Base-by-base conservation (phyloP, 2,888 invertebrate genomes). In the Alitta virens region DNA sequence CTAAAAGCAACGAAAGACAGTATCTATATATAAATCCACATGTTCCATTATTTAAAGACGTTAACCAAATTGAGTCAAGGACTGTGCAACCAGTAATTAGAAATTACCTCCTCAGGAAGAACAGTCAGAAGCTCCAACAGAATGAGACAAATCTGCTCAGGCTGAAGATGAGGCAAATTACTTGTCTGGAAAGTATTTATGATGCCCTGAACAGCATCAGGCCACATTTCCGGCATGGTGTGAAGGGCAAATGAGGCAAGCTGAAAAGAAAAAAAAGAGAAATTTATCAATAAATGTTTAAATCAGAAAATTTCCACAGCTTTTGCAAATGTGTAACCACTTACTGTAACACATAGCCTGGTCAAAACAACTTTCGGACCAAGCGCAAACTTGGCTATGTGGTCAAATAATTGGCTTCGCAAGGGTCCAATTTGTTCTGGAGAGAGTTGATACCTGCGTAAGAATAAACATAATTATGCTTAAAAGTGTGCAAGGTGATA, bases 361-460 rank as follows among this genome's bases (percentile, higher is more conserved):
- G 91, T 91, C 33, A 92, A 85, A 55, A 94, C 90, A 74, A 94
- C 87, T 83, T 91, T 92, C 14, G 92, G 92, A 16, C 92, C 91
- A 76, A 86, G 87, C 21, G 90, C 88, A 80, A 90, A 91, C 68
- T 86, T 87, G 65, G 91, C 86, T 60, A 92, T 87, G 57, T 89
- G 87, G 77, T 91, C 88, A 16, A 95, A 83, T 63, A 94, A 85
- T 76, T 90, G 89, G 70, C 90, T 88, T 75, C 89, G 89, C 2
- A 95, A 83, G 68, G 87, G 87, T 64, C 88, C 87, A 80, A 91
- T 89, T 75, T 90, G 91, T 65, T 89, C 89, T 55, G 86, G 85
- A 9, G 94, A 93, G 26, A 95, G 87, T 84, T 94, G 93, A 77
- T 87, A 86, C 92, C 78, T 79, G 64, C 1, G 56, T 27, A 51